Evolutionary conservation across 2,888 invertebrate species (phyloP).

Genomic region (Lepidochitona cinerea): DNA sequence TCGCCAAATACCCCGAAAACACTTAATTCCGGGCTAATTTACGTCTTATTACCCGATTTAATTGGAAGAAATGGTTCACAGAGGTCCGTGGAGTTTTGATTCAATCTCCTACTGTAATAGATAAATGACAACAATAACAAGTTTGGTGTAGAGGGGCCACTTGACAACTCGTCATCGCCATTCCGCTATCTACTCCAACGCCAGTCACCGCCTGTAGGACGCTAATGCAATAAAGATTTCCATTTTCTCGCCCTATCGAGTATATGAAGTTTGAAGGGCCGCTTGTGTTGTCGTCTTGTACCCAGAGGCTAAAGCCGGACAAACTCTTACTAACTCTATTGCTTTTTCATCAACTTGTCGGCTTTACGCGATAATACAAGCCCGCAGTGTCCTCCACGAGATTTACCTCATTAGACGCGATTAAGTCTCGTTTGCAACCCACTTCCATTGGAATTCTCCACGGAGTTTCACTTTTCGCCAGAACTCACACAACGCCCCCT

Average conservation of each 20-base stretch:
- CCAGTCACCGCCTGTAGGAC: background rate
- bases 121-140: slow-evolving; percentile 1
- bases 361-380: background rate
- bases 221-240: background rate
- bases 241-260: background rate
- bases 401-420: background rate
- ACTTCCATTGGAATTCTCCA: background rate
- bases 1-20: no score
- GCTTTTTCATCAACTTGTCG: slow-evolving; percentile 9
- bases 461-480: background rate
- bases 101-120: background rate
- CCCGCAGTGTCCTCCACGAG: background rate
- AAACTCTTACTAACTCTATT: slow-evolving; percentile 4
- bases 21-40: background rate
- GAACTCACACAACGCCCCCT: background rate
- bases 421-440: background rate
- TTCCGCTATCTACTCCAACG: no score
- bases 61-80: background rate
- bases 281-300: background rate
- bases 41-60: slow-evolving; percentile 2
- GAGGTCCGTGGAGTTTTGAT: background rate
- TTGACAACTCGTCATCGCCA: background rate
- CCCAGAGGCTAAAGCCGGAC: slow-evolving; percentile 1
- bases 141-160: background rate
- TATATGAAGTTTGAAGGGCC: slow-evolving; percentile 1